Evolutionary conservation across 2,888 invertebrate species (phyloP).

Genomic region (Yponomeuta plumbellus): DNA sequence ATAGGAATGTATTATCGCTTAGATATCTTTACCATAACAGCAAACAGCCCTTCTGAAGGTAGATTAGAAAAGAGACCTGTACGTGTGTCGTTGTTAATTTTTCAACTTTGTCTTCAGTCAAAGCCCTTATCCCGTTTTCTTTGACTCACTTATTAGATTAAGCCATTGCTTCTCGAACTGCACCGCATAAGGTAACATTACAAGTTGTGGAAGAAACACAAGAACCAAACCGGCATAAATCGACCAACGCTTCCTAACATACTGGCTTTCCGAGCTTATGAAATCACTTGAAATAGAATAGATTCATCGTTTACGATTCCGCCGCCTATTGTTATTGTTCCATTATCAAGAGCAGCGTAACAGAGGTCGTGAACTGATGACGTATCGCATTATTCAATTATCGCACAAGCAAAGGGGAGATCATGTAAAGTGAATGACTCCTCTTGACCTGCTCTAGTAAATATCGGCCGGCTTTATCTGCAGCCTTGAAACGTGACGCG

Average conservation of each 20-base stretch:
- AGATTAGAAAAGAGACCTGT: neutral
- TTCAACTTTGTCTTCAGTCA: neutral
- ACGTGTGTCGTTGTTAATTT: neutral
- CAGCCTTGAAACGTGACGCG: conserved; percentile 72
- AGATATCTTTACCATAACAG: neutral
- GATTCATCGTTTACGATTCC: neutral
- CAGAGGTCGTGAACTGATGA: conserved; percentile 48
- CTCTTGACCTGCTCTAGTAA: conserved; percentile 63
- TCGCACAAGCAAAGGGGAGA: conserved; percentile 46
- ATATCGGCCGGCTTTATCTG: conserved; percentile 58
- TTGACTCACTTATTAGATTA: neutral
- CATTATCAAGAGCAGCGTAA: conserved; percentile 37
- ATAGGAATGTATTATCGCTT: neutral
- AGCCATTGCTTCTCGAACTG: neutral
- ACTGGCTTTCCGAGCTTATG: neutral
- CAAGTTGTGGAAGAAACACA: neutral
- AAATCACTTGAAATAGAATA: neutral
- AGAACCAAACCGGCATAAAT: neutral
- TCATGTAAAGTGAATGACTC: conserved; percentile 65
- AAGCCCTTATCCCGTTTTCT: neutral
- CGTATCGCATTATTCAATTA: conserved; percentile 50
- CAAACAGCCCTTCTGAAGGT: neutral
- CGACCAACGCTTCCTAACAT: neutral
- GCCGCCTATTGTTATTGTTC: conserved; percentile 17
- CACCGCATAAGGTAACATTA: neutral